Percentiles rank a stretch among this genome's conserved stretches.
Evolutionary conservation across 2,888 invertebrate species (phyloP).

Genomic region (Macrophya annulata): DNA sequence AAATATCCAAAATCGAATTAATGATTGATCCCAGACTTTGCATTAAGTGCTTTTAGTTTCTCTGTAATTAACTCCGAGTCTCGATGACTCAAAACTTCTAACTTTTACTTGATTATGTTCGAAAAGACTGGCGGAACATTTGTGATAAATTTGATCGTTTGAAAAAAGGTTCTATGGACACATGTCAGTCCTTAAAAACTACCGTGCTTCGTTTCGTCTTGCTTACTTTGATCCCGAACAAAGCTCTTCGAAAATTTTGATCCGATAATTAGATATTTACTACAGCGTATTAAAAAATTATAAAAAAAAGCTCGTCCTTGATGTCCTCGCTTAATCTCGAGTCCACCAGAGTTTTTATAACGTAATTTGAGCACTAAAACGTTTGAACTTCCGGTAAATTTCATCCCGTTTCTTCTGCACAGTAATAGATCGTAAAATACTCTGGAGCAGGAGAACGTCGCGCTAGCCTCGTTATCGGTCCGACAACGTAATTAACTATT

Average conservation of each 20-base stretch:
- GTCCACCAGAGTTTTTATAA: neutral
- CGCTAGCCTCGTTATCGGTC: constrained; percentile 32
- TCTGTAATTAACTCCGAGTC: too few species aligned
- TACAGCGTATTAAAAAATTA: neutral
- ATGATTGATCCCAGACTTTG: too few species aligned
- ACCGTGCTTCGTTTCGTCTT: neutral
- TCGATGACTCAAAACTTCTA: too few species aligned
- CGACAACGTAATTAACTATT: constrained; percentile 33
- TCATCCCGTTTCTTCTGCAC: neutral
- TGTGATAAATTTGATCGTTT: too few species aligned
- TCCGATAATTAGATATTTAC: neutral
- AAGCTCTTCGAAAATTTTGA: neutral
- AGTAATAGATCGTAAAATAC: constrained; percentile 30
- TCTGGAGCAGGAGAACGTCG: neutral
- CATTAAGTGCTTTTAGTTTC: too few species aligned
- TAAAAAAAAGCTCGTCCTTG: neutral
- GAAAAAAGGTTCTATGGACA: neutral
- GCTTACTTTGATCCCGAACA: neutral
- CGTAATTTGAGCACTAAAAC: neutral
- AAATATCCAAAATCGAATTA: too few species aligned
- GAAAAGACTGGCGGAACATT: too few species aligned
- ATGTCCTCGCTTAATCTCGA: neutral
- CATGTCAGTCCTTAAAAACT: too few species aligned
- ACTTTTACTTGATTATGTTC: too few species aligned
- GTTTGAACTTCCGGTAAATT: constrained; percentile 24